phyloP scores from a whole-genome alignment of 30 jellyfish, hydroid and myxozoan genomes.

The Phacellophora camtschatica region DNA sequence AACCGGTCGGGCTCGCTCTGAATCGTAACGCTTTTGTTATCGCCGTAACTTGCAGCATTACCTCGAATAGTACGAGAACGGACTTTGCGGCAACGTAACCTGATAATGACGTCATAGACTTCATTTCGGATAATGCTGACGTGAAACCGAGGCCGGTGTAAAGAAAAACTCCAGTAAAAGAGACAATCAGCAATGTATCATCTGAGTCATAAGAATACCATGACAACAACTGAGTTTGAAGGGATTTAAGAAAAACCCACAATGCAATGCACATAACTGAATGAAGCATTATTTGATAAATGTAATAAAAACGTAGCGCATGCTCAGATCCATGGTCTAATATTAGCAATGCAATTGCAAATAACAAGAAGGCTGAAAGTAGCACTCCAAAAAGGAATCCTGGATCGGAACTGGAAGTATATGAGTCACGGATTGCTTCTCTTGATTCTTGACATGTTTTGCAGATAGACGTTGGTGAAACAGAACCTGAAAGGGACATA shows the following conservation, averaged over 20 bases:
- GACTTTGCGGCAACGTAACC: slow-evolving; percentile 71
- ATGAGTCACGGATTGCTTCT: slow-evolving; percentile 73
- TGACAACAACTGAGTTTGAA: slow-evolving; percentile 70
- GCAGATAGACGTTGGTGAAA: slow-evolving; percentile 79
- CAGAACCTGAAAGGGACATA: slow-evolving; percentile 71
- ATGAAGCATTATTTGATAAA: slow-evolving; percentile 83
- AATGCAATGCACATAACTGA: slow-evolving; percentile 76
- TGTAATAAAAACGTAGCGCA: slow-evolving; percentile 77
- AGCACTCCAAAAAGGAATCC: slow-evolving; percentile 88
- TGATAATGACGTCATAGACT: slow-evolving; percentile 46
- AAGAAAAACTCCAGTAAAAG: slow-evolving; percentile 91
- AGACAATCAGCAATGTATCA: slow-evolving; percentile 79
- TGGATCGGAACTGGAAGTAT: slow-evolving; percentile 91
- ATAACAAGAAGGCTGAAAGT: slow-evolving; percentile 77
- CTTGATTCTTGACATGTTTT: slow-evolving; percentile 86
- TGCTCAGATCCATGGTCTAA: slow-evolving; percentile 79
- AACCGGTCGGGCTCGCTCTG: slow-evolving; percentile 63
- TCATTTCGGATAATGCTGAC: slow-evolving; percentile 83
- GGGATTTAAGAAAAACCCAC: slow-evolving; percentile 85
- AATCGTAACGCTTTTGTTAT: slow-evolving; percentile 84
- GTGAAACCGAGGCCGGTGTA: slow-evolving; percentile 93
- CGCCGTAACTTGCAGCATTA: slow-evolving; percentile 95
- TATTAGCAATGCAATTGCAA: slow-evolving; percentile 81
- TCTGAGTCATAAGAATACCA: slow-evolving; percentile 94
- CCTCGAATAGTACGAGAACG: slow-evolving; percentile 70